Evolutionary conservation across 2,797 vertebrate species (phyloP).

Genomic region (Cynodonichthys magdalenae): DNA sequence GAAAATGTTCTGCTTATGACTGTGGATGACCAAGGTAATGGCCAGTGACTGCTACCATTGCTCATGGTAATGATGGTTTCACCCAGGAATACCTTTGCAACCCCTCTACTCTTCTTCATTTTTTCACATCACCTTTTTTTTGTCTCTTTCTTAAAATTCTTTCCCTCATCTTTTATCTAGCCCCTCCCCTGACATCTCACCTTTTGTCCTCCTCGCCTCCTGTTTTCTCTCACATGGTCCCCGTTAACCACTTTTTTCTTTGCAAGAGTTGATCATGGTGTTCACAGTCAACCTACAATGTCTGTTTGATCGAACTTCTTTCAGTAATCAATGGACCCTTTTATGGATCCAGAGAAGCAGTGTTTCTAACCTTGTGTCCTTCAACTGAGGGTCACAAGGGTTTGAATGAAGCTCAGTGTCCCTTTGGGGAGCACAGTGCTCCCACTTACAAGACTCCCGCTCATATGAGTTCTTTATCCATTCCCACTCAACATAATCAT

Average conservation of each 20-base stretch:
- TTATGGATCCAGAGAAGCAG: too few species aligned
- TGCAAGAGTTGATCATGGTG: conserved; percentile 24
- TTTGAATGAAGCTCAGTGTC: too few species aligned
- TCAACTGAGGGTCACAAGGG: too few species aligned
- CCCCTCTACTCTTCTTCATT: conserved; percentile 13
- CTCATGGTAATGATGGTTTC: conserved; percentile 84
- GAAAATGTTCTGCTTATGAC: conserved; percentile 82
- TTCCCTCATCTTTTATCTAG: conserved; percentile 44
- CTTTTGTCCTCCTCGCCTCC: conserved; percentile 20
- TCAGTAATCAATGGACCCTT: too few species aligned
- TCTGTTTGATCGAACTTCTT: conserved; percentile 5
- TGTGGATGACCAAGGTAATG: conserved; percentile 85
- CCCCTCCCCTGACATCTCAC: conserved; percentile 19
- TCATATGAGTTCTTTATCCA: too few species aligned
- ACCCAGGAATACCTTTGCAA: conserved; percentile 75
- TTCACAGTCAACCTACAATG: conserved; percentile 20
- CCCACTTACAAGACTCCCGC: too few species aligned
- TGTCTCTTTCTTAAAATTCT: conserved; percentile 36
- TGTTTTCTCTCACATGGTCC: conserved; percentile 23
- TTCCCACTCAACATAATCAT: too few species aligned
- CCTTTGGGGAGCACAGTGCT: too few species aligned
- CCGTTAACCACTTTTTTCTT: conserved; percentile 31
- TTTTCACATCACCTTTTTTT: conserved; percentile 33
- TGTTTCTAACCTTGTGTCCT: too few species aligned
- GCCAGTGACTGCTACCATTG: conserved; percentile 83